Conservation (phyloP, 2,797 vertebrate species). For the Meda fulgida region DNA sequence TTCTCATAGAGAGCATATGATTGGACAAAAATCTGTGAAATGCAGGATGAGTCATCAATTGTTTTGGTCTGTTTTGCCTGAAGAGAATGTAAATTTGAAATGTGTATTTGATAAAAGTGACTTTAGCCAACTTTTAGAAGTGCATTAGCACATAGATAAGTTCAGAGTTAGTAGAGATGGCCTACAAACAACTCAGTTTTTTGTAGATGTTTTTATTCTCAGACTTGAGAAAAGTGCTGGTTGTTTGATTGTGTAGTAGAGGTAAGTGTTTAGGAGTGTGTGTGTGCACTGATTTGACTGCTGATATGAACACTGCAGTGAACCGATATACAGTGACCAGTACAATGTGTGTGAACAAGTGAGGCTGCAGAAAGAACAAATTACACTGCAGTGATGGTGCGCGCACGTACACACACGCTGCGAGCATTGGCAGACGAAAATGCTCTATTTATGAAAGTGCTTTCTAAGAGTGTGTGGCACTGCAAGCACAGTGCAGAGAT, state of each 20-base stretch:
- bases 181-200: not conserved
- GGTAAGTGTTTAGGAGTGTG: not conserved
- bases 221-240: conserved; percentile 1
- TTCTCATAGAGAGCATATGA: not conserved
- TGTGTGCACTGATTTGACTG: conserved; percentile 8
- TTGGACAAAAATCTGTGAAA: not conserved
- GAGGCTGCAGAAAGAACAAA: conserved; percentile 22
- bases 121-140: not conserved
- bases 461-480: conserved; percentile 26
- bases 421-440: not conserved
- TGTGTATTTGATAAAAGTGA: not conserved
- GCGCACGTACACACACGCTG: not conserved
- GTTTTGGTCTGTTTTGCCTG: not conserved
- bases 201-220: not conserved
- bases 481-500: conserved; percentile 61
- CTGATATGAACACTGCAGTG: conserved; percentile 19
- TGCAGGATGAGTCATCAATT: conserved; percentile 8
- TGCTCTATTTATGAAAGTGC: conserved; percentile 27
- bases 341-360: conserved; percentile 26
- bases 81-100: conserved; percentile 4
- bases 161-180: not conserved
- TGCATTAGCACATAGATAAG: not conserved
- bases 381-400: conserved; percentile 6
- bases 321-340: conserved; percentile 11
- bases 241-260: conserved; percentile 1